Conservation (phyloP, 2,113 vertebrate genomes). For the Baryphthengus martii region DNA sequence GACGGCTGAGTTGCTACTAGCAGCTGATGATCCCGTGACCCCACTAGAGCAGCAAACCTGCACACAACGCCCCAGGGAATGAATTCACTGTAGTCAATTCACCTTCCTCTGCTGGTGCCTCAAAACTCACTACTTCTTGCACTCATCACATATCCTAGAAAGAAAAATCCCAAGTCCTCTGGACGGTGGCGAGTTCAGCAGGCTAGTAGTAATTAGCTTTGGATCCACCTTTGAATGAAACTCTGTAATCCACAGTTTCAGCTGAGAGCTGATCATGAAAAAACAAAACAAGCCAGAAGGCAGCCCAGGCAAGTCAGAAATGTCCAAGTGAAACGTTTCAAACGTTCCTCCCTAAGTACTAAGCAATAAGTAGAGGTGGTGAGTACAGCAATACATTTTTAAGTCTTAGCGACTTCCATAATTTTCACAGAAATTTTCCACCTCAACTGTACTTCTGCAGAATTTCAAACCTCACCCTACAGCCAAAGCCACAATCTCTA, state of each 20-base stretch:
- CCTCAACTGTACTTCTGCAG: neutral
- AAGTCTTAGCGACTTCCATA: neutral
- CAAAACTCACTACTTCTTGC: neutral
- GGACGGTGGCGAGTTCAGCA: neutral
- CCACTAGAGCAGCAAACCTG: neutral
- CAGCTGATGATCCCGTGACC: neutral
- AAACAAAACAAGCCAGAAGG: neutral
- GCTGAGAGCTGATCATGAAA: neutral
- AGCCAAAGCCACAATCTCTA: neutral
- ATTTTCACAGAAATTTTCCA: neutral
- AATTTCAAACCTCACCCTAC: neutral
- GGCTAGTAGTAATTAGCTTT: neutral
- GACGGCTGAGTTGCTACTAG: neutral
- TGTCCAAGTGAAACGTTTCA: neutral
- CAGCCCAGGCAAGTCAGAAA: conserved; percentile 8
- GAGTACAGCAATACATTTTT: neutral
- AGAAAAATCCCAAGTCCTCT: neutral
- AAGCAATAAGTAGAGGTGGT: neutral
- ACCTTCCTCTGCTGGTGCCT: neutral
- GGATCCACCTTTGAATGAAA: neutral
- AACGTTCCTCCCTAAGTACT: neutral
- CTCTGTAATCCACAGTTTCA: neutral
- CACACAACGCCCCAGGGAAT: neutral
- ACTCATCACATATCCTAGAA: neutral
- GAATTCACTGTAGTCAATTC: neutral